Evolutionary conservation across 2,888 invertebrate genomes (phyloP).

Genomic region (Andricus curvator): DNA sequence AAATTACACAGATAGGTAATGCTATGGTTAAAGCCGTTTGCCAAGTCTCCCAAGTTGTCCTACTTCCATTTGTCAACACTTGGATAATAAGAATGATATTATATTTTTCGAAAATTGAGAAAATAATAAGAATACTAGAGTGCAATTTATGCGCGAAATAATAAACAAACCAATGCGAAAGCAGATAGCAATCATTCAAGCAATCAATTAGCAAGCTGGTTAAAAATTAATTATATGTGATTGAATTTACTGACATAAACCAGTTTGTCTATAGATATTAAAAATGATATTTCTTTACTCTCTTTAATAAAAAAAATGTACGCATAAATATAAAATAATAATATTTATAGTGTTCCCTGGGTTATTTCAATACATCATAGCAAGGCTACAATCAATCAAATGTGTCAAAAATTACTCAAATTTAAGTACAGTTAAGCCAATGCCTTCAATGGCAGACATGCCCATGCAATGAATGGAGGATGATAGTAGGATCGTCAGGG

Average conservation of each 20-base stretch:
- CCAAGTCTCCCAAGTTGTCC: constrained; percentile 79
- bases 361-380: neutral
- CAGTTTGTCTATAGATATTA: neutral
- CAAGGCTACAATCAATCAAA: neutral
- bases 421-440: neutral
- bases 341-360: neutral
- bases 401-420: neutral
- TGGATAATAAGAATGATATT: constrained; percentile 42
- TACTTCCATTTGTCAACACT: constrained; percentile 68
- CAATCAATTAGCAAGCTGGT: neutral
- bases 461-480: constrained; percentile 7
- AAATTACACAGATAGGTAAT: constrained; percentile 84
- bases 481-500: constrained; percentile 10
- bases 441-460: neutral
- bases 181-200: neutral
- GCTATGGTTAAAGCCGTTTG: constrained; percentile 86
- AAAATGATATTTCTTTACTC: neutral
- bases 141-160: neutral
- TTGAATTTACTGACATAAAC: neutral
- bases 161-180: constrained; percentile 1
- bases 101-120: neutral
- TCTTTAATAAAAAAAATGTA: no score
- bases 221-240: neutral
- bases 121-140: neutral
- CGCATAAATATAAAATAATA: no score